Evolutionary conservation across 2,113 vertebrate genomes (phyloP).

Genomic region (Aegotheles bennettii): DNA sequence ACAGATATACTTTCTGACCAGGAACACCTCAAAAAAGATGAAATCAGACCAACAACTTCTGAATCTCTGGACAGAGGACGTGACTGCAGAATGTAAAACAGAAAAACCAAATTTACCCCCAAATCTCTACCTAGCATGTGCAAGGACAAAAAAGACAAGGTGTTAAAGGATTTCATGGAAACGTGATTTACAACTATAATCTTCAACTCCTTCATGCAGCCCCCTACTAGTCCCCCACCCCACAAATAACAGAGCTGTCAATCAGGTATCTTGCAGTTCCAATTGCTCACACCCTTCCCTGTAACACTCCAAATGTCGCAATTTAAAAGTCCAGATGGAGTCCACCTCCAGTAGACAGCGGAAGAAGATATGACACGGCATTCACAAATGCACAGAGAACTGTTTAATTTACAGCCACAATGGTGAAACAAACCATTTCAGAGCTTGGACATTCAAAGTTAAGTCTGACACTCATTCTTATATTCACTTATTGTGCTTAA

Average conservation of each 20-base stretch:
- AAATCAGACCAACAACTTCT: not conserved
- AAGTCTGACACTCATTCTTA: slow-evolving; percentile 67
- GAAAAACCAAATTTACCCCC: not conserved
- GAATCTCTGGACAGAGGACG: not conserved
- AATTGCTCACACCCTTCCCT: not conserved
- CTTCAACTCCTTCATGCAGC: not conserved
- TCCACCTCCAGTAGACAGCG: slow-evolving; percentile 15
- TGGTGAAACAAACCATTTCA: slow-evolving; percentile 67
- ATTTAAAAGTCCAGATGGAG: not conserved
- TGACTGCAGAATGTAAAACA: not conserved
- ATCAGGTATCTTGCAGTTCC: not conserved
- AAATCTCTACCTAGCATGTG: not conserved
- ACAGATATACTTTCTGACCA: not conserved
- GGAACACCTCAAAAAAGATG: not conserved
- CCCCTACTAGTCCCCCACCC: not conserved
- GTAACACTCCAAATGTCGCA: not conserved
- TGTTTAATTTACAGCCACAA: slow-evolving; percentile 70
- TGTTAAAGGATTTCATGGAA: not conserved
- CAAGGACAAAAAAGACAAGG: not conserved
- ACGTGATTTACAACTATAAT: not conserved
- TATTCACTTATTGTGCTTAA: slow-evolving; percentile 67
- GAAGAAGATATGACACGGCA: slow-evolving; percentile 63
- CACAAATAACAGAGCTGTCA: not conserved
- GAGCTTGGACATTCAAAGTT: slow-evolving; percentile 69
- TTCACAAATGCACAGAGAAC: slow-evolving; percentile 69